Conservation (phyloP, 2,888 invertebrate species). For the Tubulanus polymorphus region DNA sequence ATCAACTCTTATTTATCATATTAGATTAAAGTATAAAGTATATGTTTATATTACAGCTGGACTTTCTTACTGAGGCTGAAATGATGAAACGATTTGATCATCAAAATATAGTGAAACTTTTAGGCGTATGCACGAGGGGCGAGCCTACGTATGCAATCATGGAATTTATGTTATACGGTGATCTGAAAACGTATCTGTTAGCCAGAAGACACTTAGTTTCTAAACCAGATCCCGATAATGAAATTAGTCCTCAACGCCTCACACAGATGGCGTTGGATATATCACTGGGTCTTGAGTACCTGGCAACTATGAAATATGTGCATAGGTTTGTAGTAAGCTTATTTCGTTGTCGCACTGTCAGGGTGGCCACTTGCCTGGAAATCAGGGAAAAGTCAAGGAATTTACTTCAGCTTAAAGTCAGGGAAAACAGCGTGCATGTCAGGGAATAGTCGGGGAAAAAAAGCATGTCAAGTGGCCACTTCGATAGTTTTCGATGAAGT, state of each 20-base stretch:
- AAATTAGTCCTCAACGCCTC: conserved; percentile 73
- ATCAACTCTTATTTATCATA: not conserved
- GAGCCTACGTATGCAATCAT: conserved; percentile 87
- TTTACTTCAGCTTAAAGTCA: no score
- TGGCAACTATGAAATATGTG: conserved; percentile 79
- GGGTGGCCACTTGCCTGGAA: no score
- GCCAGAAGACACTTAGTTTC: conserved; percentile 76
- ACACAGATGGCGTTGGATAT: conserved; percentile 86
- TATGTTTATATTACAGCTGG: conserved; percentile 56
- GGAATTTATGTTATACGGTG: conserved; percentile 90
- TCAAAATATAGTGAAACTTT: conserved; percentile 76
- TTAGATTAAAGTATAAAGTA: not conserved
- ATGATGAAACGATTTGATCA: conserved; percentile 92
- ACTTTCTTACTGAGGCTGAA: conserved; percentile 88
- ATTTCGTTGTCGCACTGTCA: no score
- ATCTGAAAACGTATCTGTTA: conserved; percentile 81
- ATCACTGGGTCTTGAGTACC: conserved; percentile 77
- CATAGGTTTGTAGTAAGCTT: no score
- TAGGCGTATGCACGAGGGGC: conserved; percentile 80
- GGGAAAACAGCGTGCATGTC: no score
- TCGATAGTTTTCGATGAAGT: no score
- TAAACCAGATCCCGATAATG: conserved; percentile 57
- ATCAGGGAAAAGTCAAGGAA: no score
- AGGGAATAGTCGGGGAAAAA: no score
- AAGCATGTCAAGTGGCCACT: no score